phyloP scores from a whole-genome alignment of 2,113 vertebrate species.

The Eulemur rufifrons region DNA sequence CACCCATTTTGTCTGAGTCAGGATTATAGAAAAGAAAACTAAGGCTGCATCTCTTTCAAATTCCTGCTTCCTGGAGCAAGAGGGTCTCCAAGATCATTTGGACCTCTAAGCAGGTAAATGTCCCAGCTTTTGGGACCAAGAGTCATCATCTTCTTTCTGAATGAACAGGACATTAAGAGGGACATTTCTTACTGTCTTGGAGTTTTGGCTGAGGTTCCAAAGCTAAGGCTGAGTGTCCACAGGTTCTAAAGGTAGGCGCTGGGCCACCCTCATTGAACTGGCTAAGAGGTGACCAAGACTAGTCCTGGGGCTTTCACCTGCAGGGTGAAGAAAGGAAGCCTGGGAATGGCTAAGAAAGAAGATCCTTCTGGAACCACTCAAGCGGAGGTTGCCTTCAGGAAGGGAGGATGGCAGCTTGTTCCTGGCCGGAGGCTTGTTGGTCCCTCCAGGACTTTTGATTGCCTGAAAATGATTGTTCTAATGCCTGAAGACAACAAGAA shows the following conservation, averaged over 20 bases:
- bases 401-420: not conserved
- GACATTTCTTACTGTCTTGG: not conserved
- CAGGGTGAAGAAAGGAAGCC: not conserved
- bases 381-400: not conserved
- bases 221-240: not conserved
- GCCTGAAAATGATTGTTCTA: not conserved
- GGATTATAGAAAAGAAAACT: not conserved
- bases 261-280: not conserved
- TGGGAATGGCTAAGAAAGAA: not conserved
- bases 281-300: not conserved
- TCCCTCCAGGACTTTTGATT: not conserved
- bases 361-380: not conserved
- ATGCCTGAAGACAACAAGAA: not conserved
- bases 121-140: not conserved
- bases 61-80: not conserved
- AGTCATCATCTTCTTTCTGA: not conserved
- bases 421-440: not conserved
- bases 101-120: not conserved
- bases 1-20: not conserved
- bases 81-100: not conserved
- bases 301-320: not conserved
- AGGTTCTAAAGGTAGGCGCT: not conserved
- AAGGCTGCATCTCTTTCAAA: rapidly evolving
- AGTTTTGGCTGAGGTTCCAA: not conserved
- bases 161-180: not conserved